Conservation (phyloP, 1,140 invertebrate species). For the Mycetomoellerius zeteki region DNA sequence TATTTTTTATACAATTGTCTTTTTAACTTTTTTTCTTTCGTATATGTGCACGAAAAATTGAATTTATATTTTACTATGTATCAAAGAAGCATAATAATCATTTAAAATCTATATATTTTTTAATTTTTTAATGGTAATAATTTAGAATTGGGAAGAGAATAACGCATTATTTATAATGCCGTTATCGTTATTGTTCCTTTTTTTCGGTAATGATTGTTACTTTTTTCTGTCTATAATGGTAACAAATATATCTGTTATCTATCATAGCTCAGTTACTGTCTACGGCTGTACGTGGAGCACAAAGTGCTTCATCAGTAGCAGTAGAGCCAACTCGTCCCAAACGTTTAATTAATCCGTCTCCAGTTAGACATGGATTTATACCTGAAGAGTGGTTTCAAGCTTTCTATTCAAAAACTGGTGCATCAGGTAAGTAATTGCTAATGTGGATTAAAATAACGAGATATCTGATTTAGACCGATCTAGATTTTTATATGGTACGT, state of each 20-base stretch:
- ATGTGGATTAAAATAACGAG: neutral
- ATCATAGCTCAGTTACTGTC: slow-evolving; percentile 40
- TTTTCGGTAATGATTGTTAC: no score
- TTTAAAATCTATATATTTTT: no score
- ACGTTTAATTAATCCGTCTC: slow-evolving; percentile 82
- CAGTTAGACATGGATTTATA: slow-evolving; percentile 94
- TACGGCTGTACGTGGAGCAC: slow-evolving; percentile 30
- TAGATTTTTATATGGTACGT: neutral
- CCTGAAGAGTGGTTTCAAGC: slow-evolving; percentile 98
- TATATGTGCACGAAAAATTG: no score
- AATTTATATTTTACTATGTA: no score
- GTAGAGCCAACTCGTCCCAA: slow-evolving; percentile 51
- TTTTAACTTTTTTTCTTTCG: no score
- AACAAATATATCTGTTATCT: neutral
- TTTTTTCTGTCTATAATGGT: no score
- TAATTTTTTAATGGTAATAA: no score
- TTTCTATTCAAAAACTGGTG: slow-evolving; percentile 98
- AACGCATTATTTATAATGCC: no score
- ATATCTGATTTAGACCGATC: neutral
- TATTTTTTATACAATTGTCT: no score
- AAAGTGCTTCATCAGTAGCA: slow-evolving; percentile 34
- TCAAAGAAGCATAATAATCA: no score
- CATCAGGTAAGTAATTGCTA: slow-evolving; percentile 88
- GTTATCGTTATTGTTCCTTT: no score
- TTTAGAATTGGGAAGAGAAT: no score